Evolutionary conservation across 2,113 vertebrate genomes (phyloP).

Genomic region (Heterotis niloticus): DNA sequence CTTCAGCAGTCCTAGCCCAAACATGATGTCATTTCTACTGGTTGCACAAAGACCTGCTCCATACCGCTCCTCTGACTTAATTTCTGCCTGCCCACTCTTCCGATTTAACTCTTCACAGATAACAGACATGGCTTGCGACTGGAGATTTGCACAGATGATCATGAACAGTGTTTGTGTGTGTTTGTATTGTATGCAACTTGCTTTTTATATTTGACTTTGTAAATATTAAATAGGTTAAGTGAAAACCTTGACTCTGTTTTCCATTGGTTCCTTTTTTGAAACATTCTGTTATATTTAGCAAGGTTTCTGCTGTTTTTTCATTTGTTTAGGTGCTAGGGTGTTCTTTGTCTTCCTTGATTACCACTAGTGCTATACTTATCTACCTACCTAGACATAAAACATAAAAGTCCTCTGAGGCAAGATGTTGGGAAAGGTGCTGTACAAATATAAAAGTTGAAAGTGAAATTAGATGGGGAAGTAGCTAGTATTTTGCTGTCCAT

Average conservation of each 20-base stretch:
- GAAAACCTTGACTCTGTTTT: neutral
- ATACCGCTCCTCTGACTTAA: neutral
- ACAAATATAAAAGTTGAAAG: no score
- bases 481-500: no score
- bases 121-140: neutral
- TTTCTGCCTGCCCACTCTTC: neutral
- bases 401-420: no score
- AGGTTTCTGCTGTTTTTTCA: no score
- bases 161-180: neutral
- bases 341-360: no score
- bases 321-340: no score
- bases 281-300: no score
- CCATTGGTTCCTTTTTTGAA: neutral
- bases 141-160: neutral
- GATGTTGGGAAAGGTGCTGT: no score
- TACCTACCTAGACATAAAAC: no score
- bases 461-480: no score
- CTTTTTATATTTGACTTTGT: constrained; percentile 2
- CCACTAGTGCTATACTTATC: no score
- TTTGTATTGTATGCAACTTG: neutral
- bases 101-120: neutral
- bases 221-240: neutral
- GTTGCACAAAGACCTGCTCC: neutral
- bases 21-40: neutral
- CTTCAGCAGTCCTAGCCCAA: constrained; percentile 6